phyloP scores from a whole-genome alignment of 2,113 vertebrate genomes.

The Drymodes brunneopygia region DNA sequence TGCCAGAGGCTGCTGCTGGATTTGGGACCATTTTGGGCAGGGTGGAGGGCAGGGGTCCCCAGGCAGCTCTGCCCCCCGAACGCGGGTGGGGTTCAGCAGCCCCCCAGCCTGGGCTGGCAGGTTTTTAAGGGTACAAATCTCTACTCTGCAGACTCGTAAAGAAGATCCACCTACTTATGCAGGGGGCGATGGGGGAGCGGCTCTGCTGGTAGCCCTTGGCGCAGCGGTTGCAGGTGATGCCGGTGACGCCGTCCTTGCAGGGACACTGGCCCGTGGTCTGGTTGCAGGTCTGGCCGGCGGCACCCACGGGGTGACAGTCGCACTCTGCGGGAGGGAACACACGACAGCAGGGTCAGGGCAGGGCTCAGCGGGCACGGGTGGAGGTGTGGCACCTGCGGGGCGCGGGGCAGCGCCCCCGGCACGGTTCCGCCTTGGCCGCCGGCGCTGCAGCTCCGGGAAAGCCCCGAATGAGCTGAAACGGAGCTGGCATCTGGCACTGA shows the following conservation, averaged over 20 bases:
- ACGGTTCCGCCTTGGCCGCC: background rate
- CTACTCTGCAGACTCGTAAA: background rate
- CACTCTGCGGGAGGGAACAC: conserved; percentile 86
- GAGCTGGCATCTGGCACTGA: background rate
- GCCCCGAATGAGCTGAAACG: rapidly evolving
- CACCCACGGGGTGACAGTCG: conserved; percentile 97
- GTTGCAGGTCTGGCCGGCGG: conserved; percentile 99
- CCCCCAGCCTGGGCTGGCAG: rapidly evolving
- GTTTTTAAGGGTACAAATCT: background rate
- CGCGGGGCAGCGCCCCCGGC: background rate
- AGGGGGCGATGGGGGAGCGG: conserved; percentile 97
- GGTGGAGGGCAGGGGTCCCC: rapidly evolving
- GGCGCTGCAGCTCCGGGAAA: background rate
- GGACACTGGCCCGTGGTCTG: conserved; percentile 99
- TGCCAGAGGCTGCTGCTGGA: background rate
- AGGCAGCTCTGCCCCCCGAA: background rate
- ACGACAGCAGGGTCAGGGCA: conserved; percentile 70
- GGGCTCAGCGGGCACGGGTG: rapidly evolving
- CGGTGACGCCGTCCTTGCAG: conserved; percentile 98
- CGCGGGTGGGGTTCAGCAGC: background rate
- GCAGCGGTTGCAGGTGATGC: conserved; percentile 98
- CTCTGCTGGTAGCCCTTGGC: conserved; percentile 99
- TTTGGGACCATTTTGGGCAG: background rate
- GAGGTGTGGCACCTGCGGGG: rapidly evolving
- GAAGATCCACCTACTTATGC: conserved; percentile 90